Evolutionary conservation across 2,797 vertebrate genomes (phyloP), one percentile per base, ranked within the genome.

Genomic region (Chelon labrosus): DNA sequence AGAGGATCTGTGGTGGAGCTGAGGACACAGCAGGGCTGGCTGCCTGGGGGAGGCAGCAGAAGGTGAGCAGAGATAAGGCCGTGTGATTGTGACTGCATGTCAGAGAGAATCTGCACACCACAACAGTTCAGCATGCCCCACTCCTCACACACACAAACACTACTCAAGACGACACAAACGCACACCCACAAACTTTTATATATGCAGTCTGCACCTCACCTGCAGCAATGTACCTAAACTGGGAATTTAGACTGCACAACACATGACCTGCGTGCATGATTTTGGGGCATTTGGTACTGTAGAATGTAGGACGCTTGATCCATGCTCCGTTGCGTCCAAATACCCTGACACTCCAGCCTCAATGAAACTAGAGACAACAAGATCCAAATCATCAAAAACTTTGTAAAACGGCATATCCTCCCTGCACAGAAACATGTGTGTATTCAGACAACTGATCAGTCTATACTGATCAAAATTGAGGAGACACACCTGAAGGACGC

Each of bases 51-150:
- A 93, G 89, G 91, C 90, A 93, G 91, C 94, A 94, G 94, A 94
- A 94, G 94, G 94, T 94, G 92, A 94, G 85, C 84, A 87, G 88
- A 93, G 94, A 94, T 95, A 94, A 94, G 93, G 87, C 89, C 87
- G 87, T 62, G 79, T 73, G 88, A 90, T 91, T 91, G 92, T 91
- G 91, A 92, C 90, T 92, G 92, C 82, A 83, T 89, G 93, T 93
- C 90, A 91, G 87, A 79, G 86, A 84, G 86, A 88, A 91, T 88
- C 89, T 84, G 81, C 89, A 87, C 85, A 88, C 10, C 77, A 80
- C 83, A 86, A 84, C 78, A 62, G 73, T 79, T 75, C 85, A 52
- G 77, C 80, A 44, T 70, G 68, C 69, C 6, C 11, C 62, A 7
- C 17, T 4, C 8, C 14, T 0, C 63, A 19, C 66, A 54, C 74